These are phyloP conservation scores for Leptinotarsa lineolata DNA, from an alignment of 1,140 invertebrate species.

Conservation along the genomic window DNA sequence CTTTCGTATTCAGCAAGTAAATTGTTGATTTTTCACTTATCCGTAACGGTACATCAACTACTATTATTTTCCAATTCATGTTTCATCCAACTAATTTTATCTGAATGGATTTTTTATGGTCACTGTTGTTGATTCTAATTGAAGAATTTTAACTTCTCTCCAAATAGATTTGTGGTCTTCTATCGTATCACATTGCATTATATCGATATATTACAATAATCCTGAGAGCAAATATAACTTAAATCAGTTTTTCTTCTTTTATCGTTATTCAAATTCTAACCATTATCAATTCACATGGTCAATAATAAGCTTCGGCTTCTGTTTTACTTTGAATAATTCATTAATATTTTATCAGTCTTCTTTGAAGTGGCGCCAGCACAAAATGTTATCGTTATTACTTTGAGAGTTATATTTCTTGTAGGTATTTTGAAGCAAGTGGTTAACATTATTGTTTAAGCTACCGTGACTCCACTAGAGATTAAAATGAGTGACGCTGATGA, in stretches of 20 bases:
- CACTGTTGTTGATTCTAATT: no score
- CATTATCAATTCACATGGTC: background rate
- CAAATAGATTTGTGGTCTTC: no score
- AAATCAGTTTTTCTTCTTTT: background rate
- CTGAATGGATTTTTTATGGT: no score
- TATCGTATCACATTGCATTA: no score
- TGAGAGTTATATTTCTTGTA: background rate
- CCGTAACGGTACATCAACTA: no score
- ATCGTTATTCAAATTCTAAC: background rate
- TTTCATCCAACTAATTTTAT: no score
- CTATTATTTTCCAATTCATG: no score
- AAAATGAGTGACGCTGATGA: background rate
- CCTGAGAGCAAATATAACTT: no score
- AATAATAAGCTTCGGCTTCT: background rate
- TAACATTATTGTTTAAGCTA: conserved; percentile 20
- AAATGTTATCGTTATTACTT: conserved; percentile 4
- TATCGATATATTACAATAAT: no score
- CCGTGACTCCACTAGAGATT: background rate
- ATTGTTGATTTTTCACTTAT: no score
- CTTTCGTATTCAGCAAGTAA: no score
- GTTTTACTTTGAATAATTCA: conserved; percentile 4
- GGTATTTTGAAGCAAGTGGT: conserved; percentile 7
- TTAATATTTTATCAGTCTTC: background rate
- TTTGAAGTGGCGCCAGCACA: background rate
- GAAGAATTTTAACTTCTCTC: no score